Percentiles rank a stretch among this genome's conserved stretches.
Evolutionary conservation across 2,888 invertebrate species (phyloP).

Genomic region (Pomacea canaliculata): DNA sequence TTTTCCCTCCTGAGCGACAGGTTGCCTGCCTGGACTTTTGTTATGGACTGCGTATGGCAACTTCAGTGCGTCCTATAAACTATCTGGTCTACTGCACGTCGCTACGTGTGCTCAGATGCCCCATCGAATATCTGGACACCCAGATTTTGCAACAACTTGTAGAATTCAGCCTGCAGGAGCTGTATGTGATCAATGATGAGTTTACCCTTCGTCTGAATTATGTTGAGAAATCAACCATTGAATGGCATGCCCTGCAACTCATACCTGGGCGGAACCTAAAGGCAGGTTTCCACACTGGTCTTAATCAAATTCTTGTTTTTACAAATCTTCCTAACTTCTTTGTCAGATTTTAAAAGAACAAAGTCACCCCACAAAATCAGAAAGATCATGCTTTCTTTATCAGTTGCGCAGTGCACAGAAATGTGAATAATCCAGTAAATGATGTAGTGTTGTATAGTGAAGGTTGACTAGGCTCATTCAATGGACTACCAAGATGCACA

Average conservation of each 20-base stretch:
- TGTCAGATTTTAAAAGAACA: no score
- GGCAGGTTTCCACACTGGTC: background rate
- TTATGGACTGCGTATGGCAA: slow-evolving; percentile 28
- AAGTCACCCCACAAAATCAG: no score
- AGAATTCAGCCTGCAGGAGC: slow-evolving; percentile 17
- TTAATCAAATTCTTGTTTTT: background rate
- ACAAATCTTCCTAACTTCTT: no score
- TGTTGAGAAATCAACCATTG: slow-evolving; percentile 22
- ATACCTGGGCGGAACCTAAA: slow-evolving; percentile 4
- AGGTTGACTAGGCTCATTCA: no score
- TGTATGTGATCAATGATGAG: slow-evolving; percentile 33
- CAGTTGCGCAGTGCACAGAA: no score
- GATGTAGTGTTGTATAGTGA: no score
- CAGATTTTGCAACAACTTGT: slow-evolving; percentile 17
- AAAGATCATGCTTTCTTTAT: no score
- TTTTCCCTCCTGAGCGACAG: background rate
- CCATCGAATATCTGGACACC: slow-evolving; percentile 28
- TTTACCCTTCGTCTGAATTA: slow-evolving; percentile 26
- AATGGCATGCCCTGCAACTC: slow-evolving; percentile 12
- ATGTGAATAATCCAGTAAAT: no score
- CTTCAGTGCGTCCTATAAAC: slow-evolving; percentile 6
- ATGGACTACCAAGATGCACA: no score
- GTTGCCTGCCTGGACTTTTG: slow-evolving; percentile 30
- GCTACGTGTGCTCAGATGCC: slow-evolving; percentile 27
- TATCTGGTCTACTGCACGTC: slow-evolving; percentile 15